Evolutionary conservation across 2,113 vertebrate genomes (phyloP).

Genomic region (Pterophyllum scalare): DNA sequence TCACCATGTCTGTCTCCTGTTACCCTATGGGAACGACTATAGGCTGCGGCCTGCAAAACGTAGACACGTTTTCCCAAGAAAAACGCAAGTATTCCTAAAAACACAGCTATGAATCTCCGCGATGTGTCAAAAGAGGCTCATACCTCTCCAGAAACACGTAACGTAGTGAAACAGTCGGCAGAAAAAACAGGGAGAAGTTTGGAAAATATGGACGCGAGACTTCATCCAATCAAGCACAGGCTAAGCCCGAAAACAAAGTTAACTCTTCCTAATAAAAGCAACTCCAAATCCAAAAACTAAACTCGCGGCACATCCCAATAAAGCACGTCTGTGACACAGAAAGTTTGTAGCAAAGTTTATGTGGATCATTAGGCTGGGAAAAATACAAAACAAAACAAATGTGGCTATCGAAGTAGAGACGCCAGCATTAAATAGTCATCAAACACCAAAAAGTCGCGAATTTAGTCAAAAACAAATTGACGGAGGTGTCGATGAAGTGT

Average conservation of each 20-base stretch:
- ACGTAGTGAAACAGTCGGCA: background rate
- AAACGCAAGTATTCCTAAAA: background rate
- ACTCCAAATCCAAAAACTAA: background rate
- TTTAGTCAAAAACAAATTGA: background rate
- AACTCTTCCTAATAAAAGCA: background rate
- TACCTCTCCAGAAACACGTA: background rate
- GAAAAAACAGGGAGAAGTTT: constrained; percentile 4
- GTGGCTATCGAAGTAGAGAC: constrained; percentile 37
- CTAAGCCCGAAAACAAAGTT: constrained; percentile 45
- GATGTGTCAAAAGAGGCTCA: constrained; percentile 17
- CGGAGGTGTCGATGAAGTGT: background rate
- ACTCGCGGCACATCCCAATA: background rate
- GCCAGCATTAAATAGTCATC: background rate
- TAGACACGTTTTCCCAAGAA: constrained; percentile 4
- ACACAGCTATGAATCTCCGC: background rate
- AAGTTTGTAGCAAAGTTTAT: background rate
- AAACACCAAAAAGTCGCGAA: constrained; percentile 19
- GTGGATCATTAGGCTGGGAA: no score
- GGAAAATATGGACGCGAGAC: constrained; percentile 31
- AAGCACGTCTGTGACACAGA: fast-evolving
- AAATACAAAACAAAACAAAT: constrained; percentile 58
- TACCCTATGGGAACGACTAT: constrained; percentile 69
- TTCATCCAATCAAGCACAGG: constrained; percentile 58
- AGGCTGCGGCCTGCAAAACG: constrained; percentile 74
- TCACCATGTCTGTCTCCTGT: constrained; percentile 64